Evolutionary conservation across 2,888 invertebrate species (phyloP), one percentile per base, ranked within the genome.

Genomic region (Lordiphosa andalusiaca): DNA sequence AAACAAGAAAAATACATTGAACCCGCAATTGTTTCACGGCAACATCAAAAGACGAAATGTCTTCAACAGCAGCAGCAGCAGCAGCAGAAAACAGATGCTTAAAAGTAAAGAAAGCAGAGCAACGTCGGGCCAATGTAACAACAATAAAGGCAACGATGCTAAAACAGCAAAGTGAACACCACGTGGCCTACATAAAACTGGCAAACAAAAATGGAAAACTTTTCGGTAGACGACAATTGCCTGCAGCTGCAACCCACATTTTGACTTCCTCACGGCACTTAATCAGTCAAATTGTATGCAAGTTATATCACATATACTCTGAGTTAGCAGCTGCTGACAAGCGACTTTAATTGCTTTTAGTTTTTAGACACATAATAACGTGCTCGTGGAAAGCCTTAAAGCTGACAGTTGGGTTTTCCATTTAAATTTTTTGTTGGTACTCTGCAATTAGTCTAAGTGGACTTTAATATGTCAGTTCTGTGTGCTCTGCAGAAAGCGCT

Each of bases 381-480:
- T 30, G 30, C 30, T 10, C 30, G 3, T 9, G 9, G 30, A 10
- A 30, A 30, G 30, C 30, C 30, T 30, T 30, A 30, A 30, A 4
- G 39, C 13, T 16, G 40, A 35, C 35, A 35, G 33, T 53, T 42
- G 63, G 30, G 30, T 38, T 13, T 64, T 49, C 46, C 44, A 39
- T 55, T 25, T 48, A 10, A 13, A 0, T 25, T 16, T 13, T 25
- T 3, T 21, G 30, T 36, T 63, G 12, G 44, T 33, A 33, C 10
- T 44, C 62, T 81, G 70, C 84, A 78, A 78, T 78, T 80, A 84
- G 63, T 48, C 68, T 75, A 84, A 80, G 84, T 82, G 80, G 70
- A 72, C 71, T 71, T 78, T 78, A 78, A 84, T 70, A 71, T 71
- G 75, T 72, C 80, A 68, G 62, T 67, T 73, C 50, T 53, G 36